Conservation (phyloP, 2,888 invertebrate species). For the Dichetophora obliterata region DNA sequence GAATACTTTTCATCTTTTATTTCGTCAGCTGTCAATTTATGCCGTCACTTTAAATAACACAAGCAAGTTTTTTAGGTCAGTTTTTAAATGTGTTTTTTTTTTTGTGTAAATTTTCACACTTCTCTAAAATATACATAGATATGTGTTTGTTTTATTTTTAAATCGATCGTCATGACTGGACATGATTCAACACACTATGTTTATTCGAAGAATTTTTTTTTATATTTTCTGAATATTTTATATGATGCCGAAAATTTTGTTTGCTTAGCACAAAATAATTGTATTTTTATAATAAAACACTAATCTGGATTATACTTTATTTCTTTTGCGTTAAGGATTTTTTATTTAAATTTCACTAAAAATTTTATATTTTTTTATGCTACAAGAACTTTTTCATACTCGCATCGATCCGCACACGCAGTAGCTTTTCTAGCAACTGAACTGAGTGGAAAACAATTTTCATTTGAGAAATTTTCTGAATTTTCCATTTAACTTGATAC, state of each 20-base stretch:
- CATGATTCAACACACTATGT: too few species aligned
- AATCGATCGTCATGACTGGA: too few species aligned
- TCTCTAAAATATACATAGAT: too few species aligned
- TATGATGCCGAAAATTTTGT: neutral
- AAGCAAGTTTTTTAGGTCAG: too few species aligned
- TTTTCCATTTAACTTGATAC: slow-evolving; percentile 49
- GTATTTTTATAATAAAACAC: neutral
- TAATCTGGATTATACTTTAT: neutral
- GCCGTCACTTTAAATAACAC: too few species aligned
- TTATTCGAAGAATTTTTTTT: too few species aligned
- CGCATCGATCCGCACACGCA: slow-evolving; percentile 57
- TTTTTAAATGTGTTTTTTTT: too few species aligned
- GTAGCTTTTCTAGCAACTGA: slow-evolving; percentile 62
- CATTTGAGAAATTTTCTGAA: slow-evolving; percentile 38
- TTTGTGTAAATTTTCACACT: too few species aligned
- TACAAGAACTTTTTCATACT: neutral
- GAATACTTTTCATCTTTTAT: too few species aligned
- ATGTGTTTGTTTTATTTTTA: too few species aligned
- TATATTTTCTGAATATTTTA: too few species aligned
- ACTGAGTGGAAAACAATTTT: slow-evolving; percentile 47
- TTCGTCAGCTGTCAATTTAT: too few species aligned
- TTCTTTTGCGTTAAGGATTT: neutral
- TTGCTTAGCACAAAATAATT: neutral
- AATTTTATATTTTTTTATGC: slow-evolving; percentile 32
- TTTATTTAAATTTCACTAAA: slow-evolving; percentile 9